Base-by-base conservation (phyloP, 2,113 vertebrate species). In the Erythrocebus patas region DNA sequence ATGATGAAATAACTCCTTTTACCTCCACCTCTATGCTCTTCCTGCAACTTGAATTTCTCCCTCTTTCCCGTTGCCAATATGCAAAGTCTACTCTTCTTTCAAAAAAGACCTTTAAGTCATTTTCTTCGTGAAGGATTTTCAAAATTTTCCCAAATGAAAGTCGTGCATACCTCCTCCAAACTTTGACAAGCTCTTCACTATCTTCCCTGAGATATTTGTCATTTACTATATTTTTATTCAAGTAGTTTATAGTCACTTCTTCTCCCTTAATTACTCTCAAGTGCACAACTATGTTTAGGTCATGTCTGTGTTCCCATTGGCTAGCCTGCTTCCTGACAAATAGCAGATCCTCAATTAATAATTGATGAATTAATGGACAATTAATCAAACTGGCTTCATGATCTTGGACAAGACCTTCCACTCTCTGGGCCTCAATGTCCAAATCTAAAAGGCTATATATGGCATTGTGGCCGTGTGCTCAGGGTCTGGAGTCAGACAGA, bases 331-430 rank as follows among this genome's bases (percentile, higher is more conserved):
- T 89, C 66, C 76, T 92, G 88, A 81, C 84, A 91, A 75, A 85
- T 80, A 96, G 45, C 95, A 96, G 94, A 85, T 96, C 81, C 66
- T 96, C 94, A 93, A 10, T 86, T 95, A 95, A 95, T 64, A 27
- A 59, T 82, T 94, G 85, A 57, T 75, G 89, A 88, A 64, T 95
- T 45, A 96, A 18, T 64, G 48, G 35, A 27, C 18, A 48, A 43
- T 64, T 87, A 50, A 78, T 59, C 84, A 76, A 64, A 22, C 0
- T 25, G 50, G 35, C 70, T 93, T 1, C 17, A 9, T 78, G 52
- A 38, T 81, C 25, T 82, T 73, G 68, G 50, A 45, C 9, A 84
- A 81, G 66, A 91, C 76, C 32, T 76, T 35, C 18, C 5, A 1
- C 14, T 66, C 38, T 38, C 38, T 5, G 22, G 64, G 17, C 76